Evolutionary conservation across 2,888 invertebrate genomes (phyloP).

Genomic region (Vanessa cardui): DNA sequence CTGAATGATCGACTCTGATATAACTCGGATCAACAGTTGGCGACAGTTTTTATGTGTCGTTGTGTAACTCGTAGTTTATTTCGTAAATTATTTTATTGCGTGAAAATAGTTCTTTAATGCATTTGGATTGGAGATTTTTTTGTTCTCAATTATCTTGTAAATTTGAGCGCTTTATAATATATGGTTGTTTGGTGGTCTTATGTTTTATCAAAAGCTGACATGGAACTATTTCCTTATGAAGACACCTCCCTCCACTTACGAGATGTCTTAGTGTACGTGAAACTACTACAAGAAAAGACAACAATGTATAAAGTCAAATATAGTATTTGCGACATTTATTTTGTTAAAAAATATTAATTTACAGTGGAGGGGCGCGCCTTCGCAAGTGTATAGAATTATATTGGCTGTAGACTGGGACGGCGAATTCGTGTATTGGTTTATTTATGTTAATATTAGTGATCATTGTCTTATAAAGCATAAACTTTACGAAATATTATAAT

Average conservation of each 20-base stretch:
- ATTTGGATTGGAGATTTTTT: not conserved
- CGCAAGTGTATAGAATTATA: too few relatives aligned
- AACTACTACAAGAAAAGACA: too few relatives aligned
- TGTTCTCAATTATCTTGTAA: not conserved
- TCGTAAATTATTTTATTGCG: conserved; percentile 1
- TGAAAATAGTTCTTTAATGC: not conserved
- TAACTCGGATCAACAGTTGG: conserved; percentile 46
- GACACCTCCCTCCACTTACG: too few relatives aligned
- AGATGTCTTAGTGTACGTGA: too few relatives aligned
- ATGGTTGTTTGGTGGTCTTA: not conserved
- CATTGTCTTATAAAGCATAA: not conserved
- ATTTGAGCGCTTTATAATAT: conserved; percentile 1
- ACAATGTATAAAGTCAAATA: not conserved
- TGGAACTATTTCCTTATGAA: too few relatives aligned
- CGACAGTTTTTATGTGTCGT: conserved; percentile 38
- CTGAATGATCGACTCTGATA: conserved; percentile 38
- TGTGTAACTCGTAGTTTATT: conserved; percentile 14
- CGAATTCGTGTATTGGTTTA: not conserved
- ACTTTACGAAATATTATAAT: conserved; percentile 6
- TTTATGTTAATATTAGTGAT: not conserved
- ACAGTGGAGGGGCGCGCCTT: too few relatives aligned
- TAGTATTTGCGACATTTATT: not conserved
- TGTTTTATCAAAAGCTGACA: not conserved
- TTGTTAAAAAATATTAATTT: not conserved
- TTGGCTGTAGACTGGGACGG: too few relatives aligned